phyloP scores from a whole-genome alignment of 92 coral and sea anemone genomes.

The Zoanthus gigantus region DNA sequence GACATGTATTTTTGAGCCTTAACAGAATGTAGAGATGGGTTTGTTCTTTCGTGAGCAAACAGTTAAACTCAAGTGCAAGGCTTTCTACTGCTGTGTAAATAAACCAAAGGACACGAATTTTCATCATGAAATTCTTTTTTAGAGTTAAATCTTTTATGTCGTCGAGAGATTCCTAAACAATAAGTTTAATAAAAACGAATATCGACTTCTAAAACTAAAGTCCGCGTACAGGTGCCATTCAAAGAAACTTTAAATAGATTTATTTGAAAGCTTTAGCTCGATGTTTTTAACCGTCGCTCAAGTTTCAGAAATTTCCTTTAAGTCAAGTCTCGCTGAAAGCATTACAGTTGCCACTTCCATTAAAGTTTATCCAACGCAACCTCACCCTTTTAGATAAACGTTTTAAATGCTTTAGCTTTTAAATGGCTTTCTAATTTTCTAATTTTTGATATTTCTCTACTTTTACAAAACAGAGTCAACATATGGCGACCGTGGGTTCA shows the following conservation, averaged over 20 bases:
- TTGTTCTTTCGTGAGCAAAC: neutral
- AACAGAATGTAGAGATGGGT: neutral
- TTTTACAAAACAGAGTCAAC: neutral
- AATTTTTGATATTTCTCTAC: neutral
- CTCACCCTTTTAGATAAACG: neutral
- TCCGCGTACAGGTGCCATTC: no score
- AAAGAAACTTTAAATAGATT: no score
- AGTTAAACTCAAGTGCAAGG: neutral
- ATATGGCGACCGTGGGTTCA: neutral
- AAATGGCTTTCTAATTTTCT: neutral
- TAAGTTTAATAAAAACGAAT: no score
- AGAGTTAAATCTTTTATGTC: neutral
- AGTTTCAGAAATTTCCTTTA: no score
- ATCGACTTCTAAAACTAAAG: no score
- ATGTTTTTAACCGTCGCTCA: no score
- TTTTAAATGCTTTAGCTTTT: neutral
- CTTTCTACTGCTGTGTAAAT: neutral
- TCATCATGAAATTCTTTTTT: neutral
- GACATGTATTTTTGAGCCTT: neutral
- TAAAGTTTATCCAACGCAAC: no score
- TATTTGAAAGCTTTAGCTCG: no score
- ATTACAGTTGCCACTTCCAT: no score
- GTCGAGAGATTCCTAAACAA: neutral
- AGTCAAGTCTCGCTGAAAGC: no score
- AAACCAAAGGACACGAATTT: slow-evolving; percentile 4